Evolutionary conservation across 2,888 invertebrate genomes (phyloP).

Genomic region (Polyploca ridens): DNA sequence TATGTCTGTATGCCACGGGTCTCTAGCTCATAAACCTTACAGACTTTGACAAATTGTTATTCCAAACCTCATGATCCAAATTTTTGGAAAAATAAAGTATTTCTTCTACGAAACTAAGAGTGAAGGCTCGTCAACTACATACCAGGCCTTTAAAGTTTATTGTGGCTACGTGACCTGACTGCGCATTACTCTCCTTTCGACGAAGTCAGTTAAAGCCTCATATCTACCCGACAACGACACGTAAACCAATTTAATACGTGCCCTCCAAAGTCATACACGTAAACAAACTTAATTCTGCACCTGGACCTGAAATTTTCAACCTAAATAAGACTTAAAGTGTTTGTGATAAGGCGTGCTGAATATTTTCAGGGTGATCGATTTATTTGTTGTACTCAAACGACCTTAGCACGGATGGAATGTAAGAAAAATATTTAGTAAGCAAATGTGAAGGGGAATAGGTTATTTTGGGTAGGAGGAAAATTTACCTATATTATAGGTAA

Average conservation of each 20-base stretch:
- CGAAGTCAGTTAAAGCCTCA: conserved; percentile 10
- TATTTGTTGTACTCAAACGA: neutral
- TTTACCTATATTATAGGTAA: neutral
- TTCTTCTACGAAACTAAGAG: neutral
- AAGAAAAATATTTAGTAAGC: conserved; percentile 18
- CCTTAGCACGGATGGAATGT: conserved; percentile 10
- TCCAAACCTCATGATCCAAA: too few relatives aligned
- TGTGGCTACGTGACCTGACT: conserved; percentile 9
- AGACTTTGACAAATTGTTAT: too few relatives aligned
- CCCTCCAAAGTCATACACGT: conserved; percentile 18
- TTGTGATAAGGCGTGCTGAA: neutral
- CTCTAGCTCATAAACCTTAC: too few relatives aligned
- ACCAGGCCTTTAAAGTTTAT: neutral
- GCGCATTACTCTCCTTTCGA: conserved; percentile 1
- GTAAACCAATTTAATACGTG: conserved; percentile 32
- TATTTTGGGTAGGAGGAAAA: neutral
- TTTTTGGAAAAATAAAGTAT: too few relatives aligned
- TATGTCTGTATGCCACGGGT: too few relatives aligned
- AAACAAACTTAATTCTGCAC: neutral
- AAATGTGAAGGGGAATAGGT: conserved; percentile 13
- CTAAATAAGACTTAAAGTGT: neutral
- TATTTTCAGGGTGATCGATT: neutral
- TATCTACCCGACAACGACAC: conserved; percentile 20
- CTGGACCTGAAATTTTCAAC: neutral
- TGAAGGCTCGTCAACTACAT: neutral